Evolutionary conservation across 2,113 vertebrate genomes (phyloP).

Genomic region (Cranoglanis bouderius): DNA sequence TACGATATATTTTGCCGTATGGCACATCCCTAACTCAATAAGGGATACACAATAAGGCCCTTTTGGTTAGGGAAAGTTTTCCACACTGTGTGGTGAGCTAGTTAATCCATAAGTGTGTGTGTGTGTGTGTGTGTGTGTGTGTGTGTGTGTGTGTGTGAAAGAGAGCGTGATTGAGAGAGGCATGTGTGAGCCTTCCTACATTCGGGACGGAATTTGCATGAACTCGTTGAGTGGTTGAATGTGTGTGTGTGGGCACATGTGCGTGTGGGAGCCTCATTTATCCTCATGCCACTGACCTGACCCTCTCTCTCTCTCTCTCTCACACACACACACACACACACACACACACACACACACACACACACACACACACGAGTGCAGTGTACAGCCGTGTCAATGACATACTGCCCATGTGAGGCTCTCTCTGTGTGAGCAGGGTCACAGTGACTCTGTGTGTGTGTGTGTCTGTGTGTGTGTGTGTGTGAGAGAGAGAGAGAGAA

Average conservation of each 20-base stretch:
- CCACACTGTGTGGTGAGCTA: neutral
- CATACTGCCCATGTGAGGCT: constrained; percentile 68
- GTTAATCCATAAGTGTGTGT: constrained; percentile 45
- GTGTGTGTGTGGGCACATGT: constrained; percentile 13
- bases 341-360: constrained; percentile 22
- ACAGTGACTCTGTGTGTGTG: constrained; percentile 51
- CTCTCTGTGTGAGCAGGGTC: constrained; percentile 58
- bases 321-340: constrained; percentile 19
- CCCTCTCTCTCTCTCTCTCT: too few species aligned
- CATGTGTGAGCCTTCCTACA: constrained; percentile 60
- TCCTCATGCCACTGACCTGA: constrained; percentile 19
- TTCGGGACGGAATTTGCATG: constrained; percentile 25
- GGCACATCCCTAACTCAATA: neutral
- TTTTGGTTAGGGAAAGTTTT: constrained; percentile 29
- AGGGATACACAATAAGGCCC: neutral
- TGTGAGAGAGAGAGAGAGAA: constrained; percentile 68
- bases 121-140: constrained; percentile 54
- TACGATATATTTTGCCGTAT: neutral
- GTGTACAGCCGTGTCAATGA: constrained; percentile 54
- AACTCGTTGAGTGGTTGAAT: constrained; percentile 59
- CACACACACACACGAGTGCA: neutral
- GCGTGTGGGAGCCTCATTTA: constrained; percentile 35
- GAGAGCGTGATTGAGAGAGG: constrained; percentile 54
- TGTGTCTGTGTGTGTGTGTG: constrained; percentile 60
- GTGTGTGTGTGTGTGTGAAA: neutral